Conservation (phyloP, 2,888 invertebrate genomes). For the Stegophylla sp. region DNA sequence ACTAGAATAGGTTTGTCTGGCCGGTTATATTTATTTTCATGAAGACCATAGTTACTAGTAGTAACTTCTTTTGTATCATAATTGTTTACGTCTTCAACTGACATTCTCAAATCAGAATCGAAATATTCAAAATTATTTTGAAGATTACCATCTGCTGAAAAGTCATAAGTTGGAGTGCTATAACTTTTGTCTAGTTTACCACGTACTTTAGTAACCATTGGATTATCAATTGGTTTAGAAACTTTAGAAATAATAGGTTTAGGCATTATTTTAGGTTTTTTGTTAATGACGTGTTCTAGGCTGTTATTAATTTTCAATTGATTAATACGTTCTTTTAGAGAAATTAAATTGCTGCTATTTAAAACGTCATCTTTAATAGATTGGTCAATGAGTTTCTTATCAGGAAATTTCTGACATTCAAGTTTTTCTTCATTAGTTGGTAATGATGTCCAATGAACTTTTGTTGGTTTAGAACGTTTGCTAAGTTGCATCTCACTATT, state of each 20-base stretch:
- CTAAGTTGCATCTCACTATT: slow-evolving; percentile 60
- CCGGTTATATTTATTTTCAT: slow-evolving; percentile 41
- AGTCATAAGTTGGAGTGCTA: slow-evolving; percentile 82
- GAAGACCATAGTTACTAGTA: background rate
- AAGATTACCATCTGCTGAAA: slow-evolving; percentile 51
- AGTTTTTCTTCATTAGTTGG: slow-evolving; percentile 59
- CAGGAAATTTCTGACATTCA: slow-evolving; percentile 57
- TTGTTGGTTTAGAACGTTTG: slow-evolving; percentile 53
- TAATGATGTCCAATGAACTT: slow-evolving; percentile 54
- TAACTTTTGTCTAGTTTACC: slow-evolving; percentile 79
- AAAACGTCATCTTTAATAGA: slow-evolving; percentile 63
- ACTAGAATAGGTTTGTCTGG: slow-evolving; percentile 44
- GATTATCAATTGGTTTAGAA: slow-evolving; percentile 40
- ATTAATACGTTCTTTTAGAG: slow-evolving; percentile 63
- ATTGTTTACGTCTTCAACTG: slow-evolving; percentile 40
- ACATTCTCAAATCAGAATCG: slow-evolving; percentile 36
- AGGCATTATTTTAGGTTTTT: slow-evolving; percentile 62
- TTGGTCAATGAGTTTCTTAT: slow-evolving; percentile 63
- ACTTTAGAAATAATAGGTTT: slow-evolving; percentile 60
- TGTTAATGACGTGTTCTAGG: slow-evolving; percentile 46
- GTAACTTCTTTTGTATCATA: slow-evolving; percentile 8
- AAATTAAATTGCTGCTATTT: slow-evolving; percentile 60
- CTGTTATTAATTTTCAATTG: slow-evolving; percentile 61
- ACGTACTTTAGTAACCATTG: slow-evolving; percentile 62
- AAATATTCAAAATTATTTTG: slow-evolving; percentile 53